Evolutionary conservation across 1,140 invertebrate species (phyloP).

Genomic region (Drosophila watanabei): DNA sequence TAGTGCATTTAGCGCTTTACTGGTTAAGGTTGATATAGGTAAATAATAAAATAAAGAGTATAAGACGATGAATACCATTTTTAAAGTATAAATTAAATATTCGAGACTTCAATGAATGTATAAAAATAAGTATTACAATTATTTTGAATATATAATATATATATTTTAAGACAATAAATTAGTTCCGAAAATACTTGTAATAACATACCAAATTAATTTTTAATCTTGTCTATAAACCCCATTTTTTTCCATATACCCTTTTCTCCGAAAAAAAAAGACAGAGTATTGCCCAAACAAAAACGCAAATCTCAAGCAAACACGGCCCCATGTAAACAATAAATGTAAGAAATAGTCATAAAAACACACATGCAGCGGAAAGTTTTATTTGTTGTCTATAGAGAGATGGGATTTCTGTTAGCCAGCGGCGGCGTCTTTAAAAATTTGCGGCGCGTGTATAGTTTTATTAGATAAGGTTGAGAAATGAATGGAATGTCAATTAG

Average conservation of each 20-base stretch:
- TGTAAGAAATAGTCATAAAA: slow-evolving; percentile 45
- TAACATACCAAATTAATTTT: too few species aligned
- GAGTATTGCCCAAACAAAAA: slow-evolving; percentile 29
- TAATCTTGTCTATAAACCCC: too few species aligned
- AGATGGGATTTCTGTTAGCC: slow-evolving; percentile 25
- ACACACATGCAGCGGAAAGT: slow-evolving; percentile 60
- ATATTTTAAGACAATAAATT: too few species aligned
- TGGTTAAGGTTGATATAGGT: too few species aligned
- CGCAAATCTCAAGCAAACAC: slow-evolving; percentile 42
- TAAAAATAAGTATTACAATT: too few species aligned
- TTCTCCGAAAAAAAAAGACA: neutral
- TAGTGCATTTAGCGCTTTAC: too few species aligned
- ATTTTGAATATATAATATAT: too few species aligned
- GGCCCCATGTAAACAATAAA: slow-evolving; percentile 40
- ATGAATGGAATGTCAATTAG: slow-evolving; percentile 35
- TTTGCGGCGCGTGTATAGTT: slow-evolving; percentile 65
- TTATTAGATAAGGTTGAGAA: slow-evolving; percentile 58
- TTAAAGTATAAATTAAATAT: neutral
- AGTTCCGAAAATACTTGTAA: too few species aligned
- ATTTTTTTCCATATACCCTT: too few species aligned
- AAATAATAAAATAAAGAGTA: neutral
- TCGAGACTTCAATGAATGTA: too few species aligned
- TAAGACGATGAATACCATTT: too few species aligned
- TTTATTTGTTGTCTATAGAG: slow-evolving; percentile 31
- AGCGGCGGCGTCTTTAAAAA: slow-evolving; percentile 38